Percentiles rank a stretch among this genome's conserved stretches.
Conservation (phyloP, 2,797 vertebrate species). For the Apogon talboti region DNA sequence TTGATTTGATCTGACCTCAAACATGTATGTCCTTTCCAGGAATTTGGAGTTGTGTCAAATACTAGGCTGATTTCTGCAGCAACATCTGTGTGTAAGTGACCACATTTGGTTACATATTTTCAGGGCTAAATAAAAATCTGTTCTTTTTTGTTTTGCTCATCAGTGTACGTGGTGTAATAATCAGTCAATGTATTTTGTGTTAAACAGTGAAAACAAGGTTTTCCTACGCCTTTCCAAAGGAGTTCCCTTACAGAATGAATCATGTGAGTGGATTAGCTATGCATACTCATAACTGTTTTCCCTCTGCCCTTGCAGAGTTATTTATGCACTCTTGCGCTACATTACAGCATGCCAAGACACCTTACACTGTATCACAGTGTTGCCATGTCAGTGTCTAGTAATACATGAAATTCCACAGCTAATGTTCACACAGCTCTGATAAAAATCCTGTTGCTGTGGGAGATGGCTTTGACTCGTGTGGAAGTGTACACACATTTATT, state of each 20-base stretch:
- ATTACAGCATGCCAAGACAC: slow-evolving; percentile 46
- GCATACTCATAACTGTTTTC: slow-evolving; percentile 22
- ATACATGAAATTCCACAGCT: slow-evolving; percentile 67
- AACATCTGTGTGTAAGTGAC: slow-evolving; percentile 98
- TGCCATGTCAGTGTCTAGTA: slow-evolving; percentile 35
- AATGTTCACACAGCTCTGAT: slow-evolving; percentile 55
- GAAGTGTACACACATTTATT: background rate
- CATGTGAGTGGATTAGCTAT: slow-evolving; percentile 67
- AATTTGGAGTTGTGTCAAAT: slow-evolving; percentile 99
- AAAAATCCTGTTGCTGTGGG: slow-evolving; percentile 58
- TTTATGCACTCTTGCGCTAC: slow-evolving; percentile 49
- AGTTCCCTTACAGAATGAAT: slow-evolving; percentile 99
- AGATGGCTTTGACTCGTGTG: slow-evolving; percentile 20
- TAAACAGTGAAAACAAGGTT: slow-evolving; percentile 97
- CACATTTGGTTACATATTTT: background rate
- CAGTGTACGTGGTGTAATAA: background rate
- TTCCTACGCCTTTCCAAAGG: slow-evolving; percentile 98
- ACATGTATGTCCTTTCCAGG: slow-evolving; percentile 79
- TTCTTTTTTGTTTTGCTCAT: background rate
- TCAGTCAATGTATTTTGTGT: slow-evolving; percentile 18
- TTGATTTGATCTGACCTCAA: background rate
- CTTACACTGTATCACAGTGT: slow-evolving; percentile 42
- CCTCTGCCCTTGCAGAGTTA: slow-evolving; percentile 47
- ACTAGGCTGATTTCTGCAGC: slow-evolving; percentile 97
- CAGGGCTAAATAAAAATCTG: background rate